Percentiles rank a stretch among this genome's conserved stretches.
phyloP scores from a whole-genome alignment of 2,113 vertebrate species.

The Lanius collurio region DNA sequence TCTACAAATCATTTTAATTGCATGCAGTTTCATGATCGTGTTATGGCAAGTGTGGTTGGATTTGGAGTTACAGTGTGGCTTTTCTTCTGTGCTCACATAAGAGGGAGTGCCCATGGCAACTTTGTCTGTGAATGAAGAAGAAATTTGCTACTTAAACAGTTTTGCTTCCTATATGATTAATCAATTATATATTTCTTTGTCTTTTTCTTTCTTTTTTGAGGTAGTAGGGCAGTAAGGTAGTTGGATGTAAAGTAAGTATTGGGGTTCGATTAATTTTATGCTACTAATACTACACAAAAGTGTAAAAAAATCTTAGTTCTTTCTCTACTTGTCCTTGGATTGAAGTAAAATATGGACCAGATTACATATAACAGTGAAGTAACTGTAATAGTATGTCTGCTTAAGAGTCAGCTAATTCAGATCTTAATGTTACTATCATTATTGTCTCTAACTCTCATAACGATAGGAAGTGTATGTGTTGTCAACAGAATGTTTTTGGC shows the following conservation, averaged over 20 bases:
- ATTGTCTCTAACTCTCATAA: background rate
- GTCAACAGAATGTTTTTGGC: background rate
- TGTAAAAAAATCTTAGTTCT: background rate
- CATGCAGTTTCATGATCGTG: conserved; percentile 46
- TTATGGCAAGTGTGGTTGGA: conserved; percentile 62
- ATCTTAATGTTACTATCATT: background rate
- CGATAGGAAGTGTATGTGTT: background rate
- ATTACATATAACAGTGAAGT: background rate
- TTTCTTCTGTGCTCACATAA: background rate
- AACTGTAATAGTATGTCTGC: background rate
- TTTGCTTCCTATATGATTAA: conserved; percentile 30
- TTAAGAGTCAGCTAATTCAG: background rate
- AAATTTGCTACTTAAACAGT: conserved; percentile 35
- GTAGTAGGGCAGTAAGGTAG: background rate
- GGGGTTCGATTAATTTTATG: background rate
- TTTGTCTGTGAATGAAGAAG: conserved; percentile 22
- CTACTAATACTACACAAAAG: background rate
- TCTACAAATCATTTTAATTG: conserved; percentile 51
- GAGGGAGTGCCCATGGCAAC: conserved; percentile 15
- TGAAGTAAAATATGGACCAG: background rate
- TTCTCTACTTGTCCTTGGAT: background rate
- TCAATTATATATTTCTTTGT: background rate
- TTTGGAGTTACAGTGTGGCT: conserved; percentile 23
- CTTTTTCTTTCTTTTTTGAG: too few relatives aligned
- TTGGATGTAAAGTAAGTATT: background rate